phyloP scores from a whole-genome alignment of 2,797 vertebrate genomes.

The Euthynnus affinis region DNA sequence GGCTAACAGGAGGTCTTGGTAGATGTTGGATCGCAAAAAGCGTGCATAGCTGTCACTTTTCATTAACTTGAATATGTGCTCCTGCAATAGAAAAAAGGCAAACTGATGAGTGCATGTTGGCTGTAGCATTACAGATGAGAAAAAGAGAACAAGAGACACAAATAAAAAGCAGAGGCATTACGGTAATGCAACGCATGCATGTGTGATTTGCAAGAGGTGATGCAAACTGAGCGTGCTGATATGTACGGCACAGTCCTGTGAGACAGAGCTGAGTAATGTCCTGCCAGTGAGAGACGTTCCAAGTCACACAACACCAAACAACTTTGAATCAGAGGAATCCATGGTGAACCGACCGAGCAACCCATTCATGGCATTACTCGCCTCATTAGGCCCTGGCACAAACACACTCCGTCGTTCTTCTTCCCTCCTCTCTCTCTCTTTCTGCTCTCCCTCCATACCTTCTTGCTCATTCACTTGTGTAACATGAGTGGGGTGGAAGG shows the following conservation, averaged over 20 bases:
- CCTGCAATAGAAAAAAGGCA: constrained; percentile 82
- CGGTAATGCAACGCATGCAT: constrained; percentile 18
- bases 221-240: constrained; percentile 35
- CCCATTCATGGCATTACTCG: constrained; percentile 71
- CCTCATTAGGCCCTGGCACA: constrained; percentile 76
- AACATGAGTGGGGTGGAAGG: constrained; percentile 52
- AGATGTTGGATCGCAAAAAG: constrained; percentile 94
- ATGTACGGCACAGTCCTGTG: constrained; percentile 27
- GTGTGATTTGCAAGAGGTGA: constrained; percentile 2
- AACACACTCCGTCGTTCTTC: constrained; percentile 63
- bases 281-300: constrained; percentile 58
- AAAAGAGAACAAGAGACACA: not conserved
- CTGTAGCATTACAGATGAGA: not conserved
- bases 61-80: constrained; percentile 98
- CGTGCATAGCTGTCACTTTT: constrained; percentile 98
- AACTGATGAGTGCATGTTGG: constrained; percentile 16
- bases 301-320: constrained; percentile 58
- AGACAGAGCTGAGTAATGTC: constrained; percentile 63
- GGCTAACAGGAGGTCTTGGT: constrained; percentile 95
- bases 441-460: constrained; percentile 33
- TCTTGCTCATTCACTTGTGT: constrained; percentile 56
- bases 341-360: constrained; percentile 47
- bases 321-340: constrained; percentile 68
- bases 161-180: constrained; percentile 1
- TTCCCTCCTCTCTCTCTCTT: constrained; percentile 29